These are phyloP conservation scores for Tragelaphus imberbis DNA, from an alignment of 2,113 vertebrate genomes.

Conservation along the genomic window DNA sequence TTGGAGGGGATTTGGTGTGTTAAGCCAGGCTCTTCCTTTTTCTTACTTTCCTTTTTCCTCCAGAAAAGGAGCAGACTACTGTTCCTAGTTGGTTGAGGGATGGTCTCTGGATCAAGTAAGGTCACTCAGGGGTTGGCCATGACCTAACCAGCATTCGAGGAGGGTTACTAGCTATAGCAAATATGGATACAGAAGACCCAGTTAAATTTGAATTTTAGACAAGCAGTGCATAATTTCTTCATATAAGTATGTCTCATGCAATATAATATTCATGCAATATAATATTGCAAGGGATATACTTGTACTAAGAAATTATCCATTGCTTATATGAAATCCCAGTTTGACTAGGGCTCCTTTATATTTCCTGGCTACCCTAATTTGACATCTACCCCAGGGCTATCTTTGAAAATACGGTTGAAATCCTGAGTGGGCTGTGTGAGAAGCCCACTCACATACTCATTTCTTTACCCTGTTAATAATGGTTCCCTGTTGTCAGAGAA, in stretches of 20 bases:
- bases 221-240: neutral
- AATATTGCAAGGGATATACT: neutral
- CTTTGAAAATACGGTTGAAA: conserved; percentile 14
- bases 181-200: neutral
- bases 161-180: neutral
- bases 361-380: neutral
- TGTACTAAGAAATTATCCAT: neutral
- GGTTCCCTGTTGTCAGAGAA: neutral
- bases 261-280: neutral
- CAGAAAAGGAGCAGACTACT: neutral
- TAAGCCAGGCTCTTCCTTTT: neutral
- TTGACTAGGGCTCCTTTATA: neutral
- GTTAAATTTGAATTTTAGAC: neutral
- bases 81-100: neutral
- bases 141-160: neutral
- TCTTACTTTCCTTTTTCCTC: neutral
- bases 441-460: neutral
- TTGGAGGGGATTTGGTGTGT: neutral
- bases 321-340: neutral
- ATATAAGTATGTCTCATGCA: neutral
- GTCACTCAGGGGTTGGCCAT: neutral
- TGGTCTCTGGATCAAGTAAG: neutral
- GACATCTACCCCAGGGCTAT: neutral
- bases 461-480: neutral
- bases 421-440: neutral